Evolutionary conservation across 2,797 vertebrate genomes (phyloP).

Genomic region (Parotocinclus haroldoi): DNA sequence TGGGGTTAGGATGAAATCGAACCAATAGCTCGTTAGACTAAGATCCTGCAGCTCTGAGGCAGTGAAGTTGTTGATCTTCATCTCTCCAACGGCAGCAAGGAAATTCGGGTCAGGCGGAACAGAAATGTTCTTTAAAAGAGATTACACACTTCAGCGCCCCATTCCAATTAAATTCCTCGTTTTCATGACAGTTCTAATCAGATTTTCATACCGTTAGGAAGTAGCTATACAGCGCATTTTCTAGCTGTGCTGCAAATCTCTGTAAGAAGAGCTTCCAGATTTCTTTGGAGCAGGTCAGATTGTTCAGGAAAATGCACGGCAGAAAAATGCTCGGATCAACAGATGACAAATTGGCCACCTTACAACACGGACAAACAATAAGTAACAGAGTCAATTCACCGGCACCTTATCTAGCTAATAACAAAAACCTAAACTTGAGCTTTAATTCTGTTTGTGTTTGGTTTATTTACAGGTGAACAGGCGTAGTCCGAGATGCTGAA

Average conservation of each 20-base stretch:
- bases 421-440: neutral
- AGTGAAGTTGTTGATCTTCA: conserved; percentile 44
- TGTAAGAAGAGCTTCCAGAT: neutral
- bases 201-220: neutral
- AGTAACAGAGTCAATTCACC: neutral
- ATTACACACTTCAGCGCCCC: neutral
- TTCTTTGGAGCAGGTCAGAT: neutral
- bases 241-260: no score
- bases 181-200: no score
- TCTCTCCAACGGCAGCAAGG: conserved; percentile 55
- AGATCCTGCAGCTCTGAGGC: conserved; percentile 34
- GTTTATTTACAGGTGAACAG: conserved; percentile 8
- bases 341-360: neutral
- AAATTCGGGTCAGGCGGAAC: conserved; percentile 13
- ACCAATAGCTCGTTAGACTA: conserved; percentile 43
- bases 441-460: neutral
- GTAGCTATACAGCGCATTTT: neutral
- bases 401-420: neutral
- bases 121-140: no score
- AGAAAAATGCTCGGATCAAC: neutral
- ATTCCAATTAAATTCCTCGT: neutral
- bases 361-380: neutral
- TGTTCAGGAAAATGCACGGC: neutral
- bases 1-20: conserved; percentile 39
- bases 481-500: conserved; percentile 10